Base-by-base conservation (phyloP, 2,113 vertebrate genomes). In the Pelecanoides urinatrix region DNA sequence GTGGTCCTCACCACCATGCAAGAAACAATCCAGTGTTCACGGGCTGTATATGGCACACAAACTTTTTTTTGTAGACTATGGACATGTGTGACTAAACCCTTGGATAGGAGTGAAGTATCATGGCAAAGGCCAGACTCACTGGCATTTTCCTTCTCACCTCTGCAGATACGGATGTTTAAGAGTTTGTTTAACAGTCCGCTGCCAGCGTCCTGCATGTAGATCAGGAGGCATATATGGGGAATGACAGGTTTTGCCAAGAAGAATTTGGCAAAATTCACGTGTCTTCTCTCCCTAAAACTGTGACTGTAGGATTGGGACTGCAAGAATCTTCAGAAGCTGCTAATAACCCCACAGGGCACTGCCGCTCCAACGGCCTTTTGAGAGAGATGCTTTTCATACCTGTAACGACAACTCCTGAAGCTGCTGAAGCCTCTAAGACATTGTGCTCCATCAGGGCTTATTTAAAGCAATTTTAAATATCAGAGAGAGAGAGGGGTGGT, bases 61-160 rank as follows among this genome's bases (percentile, higher is more conserved):
- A 36, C 1, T 2, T 3, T 36, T 61, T 42, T 25, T 3, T 61
- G 45, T 44, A 36, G 18, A 4, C 44, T 55, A 45, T 0, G 0
- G 78, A 26, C 47, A 11, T 0, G 1, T 1, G 25, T 52, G 18
- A 56, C 13, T n/a, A 42, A 86, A 25, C 7, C 12, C 66, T 78
- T 3, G 2, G 16, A 6, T 8, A 7, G 5, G 56, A 62, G 15
- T 27, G 25, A 59, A 59, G 50, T 16, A 65, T 15, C 0, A 0
- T 30, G 40, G 40, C 77, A 61, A 49, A 10, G 47, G 23, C 52
- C 45, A 66, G 25, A n/a, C 42, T 4, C 47, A 8, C 36, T 34
- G 53, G 34, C 2, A 3, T 6, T 36, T 44, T 67, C 44, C 30
- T 76, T 58, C 56, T 62, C 71, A 49, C 18, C 34, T 40, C 62